A percentile compares a stretch with the other conserved stretches of the same genome.
phyloP scores from a whole-genome alignment of 2,888 invertebrate species.

The Bellardia pandia region DNA sequence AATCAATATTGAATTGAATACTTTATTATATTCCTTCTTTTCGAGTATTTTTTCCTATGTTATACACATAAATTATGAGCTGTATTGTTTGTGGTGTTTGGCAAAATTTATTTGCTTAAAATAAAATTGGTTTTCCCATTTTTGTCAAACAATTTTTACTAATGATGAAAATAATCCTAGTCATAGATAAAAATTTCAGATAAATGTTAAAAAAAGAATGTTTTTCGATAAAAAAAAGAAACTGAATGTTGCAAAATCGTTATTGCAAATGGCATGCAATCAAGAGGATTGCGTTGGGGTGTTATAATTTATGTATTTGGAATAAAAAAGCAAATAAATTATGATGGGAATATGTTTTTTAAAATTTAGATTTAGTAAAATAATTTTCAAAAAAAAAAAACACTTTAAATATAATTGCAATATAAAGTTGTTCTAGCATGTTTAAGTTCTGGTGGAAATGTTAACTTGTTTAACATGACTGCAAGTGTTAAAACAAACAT shows the following conservation, averaged over 20 bases:
- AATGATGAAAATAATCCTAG: slow-evolving; percentile 61
- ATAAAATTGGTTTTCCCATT: slow-evolving; percentile 57
- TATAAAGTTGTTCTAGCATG: no score
- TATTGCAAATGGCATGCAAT: slow-evolving; percentile 31
- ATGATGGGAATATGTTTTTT: no score
- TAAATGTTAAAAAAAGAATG: slow-evolving; percentile 37
- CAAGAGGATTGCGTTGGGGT: background rate
- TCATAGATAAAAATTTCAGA: slow-evolving; percentile 20
- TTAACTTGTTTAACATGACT: no score
- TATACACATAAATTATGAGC: slow-evolving; percentile 61
- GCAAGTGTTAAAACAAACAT: no score
- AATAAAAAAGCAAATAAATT: slow-evolving; percentile 8
- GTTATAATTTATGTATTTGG: background rate
- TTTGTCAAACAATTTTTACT: slow-evolving; percentile 64
- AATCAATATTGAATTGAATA: slow-evolving; percentile 71
- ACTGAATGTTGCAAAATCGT: slow-evolving; percentile 4
- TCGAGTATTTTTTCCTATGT: slow-evolving; percentile 26
- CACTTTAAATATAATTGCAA: no score
- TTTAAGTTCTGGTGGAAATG: no score
- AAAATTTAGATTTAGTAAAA: no score
- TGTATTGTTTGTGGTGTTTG: slow-evolving; percentile 57
- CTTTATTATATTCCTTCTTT: slow-evolving; percentile 39
- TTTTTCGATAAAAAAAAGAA: background rate
- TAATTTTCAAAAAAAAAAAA: no score
- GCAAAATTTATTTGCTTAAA: slow-evolving; percentile 51